Conservation (phyloP, 2,797 vertebrate species). For the Heliangelus exortis region DNA sequence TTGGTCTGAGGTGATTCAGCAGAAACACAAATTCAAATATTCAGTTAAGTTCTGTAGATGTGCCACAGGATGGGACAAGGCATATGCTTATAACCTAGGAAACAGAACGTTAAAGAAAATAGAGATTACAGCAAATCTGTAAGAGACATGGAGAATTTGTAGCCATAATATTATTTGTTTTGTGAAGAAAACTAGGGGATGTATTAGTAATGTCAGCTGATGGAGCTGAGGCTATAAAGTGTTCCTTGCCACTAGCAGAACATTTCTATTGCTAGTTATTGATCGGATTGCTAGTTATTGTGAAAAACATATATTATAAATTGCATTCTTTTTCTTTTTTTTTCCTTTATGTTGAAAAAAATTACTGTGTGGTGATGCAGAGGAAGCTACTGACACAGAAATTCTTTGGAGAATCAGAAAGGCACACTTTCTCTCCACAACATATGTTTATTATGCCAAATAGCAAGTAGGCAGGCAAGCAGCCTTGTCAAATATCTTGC, state of each 20-base stretch:
- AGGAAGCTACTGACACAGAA: background rate
- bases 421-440: background rate
- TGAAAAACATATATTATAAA: constrained; percentile 61
- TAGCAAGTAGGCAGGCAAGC: background rate
- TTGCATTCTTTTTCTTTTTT: background rate
- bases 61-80: background rate
- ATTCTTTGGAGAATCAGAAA: background rate
- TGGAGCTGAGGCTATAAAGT: constrained; percentile 46
- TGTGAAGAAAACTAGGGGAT: constrained; percentile 19
- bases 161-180: constrained; percentile 45
- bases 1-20: background rate
- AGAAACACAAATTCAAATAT: constrained; percentile 4
- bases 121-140: constrained; percentile 18
- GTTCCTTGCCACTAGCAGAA: constrained; percentile 46
- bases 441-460: background rate
- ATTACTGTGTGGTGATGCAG: background rate
- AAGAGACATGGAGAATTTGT: constrained; percentile 52
- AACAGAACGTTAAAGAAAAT: constrained; percentile 27
- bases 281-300: constrained; percentile 51
- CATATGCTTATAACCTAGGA: constrained; percentile 11
- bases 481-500: background rate
- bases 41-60: background rate
- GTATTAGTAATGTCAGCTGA: constrained; percentile 47
- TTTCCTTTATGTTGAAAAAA: background rate
- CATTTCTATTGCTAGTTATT: constrained; percentile 63